A percentile compares a stretch with the other conserved stretches of the same genome.
These are phyloP conservation scores for Drosophila subsilvestris DNA, from an alignment of 2,888 invertebrate genomes.

Conservation along the genomic window DNA sequence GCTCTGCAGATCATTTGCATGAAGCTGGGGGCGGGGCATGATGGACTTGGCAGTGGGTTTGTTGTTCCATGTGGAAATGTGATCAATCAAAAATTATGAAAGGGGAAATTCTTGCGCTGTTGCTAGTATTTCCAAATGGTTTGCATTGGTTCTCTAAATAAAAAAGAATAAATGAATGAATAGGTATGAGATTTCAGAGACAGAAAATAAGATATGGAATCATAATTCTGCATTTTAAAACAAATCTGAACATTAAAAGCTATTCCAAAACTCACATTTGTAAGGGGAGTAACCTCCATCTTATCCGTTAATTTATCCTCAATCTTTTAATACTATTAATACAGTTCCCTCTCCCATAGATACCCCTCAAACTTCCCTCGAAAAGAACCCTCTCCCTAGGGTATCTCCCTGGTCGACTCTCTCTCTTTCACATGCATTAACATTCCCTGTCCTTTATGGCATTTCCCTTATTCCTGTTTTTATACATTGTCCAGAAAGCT, in stretches of 20 bases:
- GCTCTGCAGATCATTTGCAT: constrained; percentile 4
- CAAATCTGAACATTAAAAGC: too few species aligned
- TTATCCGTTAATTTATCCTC: not conserved
- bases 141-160: too few species aligned
- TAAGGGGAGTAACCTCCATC: not conserved
- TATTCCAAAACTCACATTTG: too few species aligned
- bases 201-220: too few species aligned
- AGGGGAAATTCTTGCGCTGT: too few species aligned
- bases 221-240: too few species aligned
- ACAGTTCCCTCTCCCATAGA: not conserved
- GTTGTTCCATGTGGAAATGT: not conserved
- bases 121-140: too few species aligned
- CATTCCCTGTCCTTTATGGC: not conserved
- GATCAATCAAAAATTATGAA: too few species aligned
- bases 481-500: constrained; percentile 15
- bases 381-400: not conserved
- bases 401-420: not conserved
- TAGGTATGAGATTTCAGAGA: too few species aligned
- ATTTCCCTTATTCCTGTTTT: constrained; percentile 11
- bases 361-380: too few species aligned
- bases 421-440: too few species aligned
- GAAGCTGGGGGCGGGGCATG: constrained; percentile 14
- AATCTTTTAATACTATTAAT: not conserved
- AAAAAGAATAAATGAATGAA: too few species aligned
- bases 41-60: constrained; percentile 6